Percentiles rank a stretch among this genome's conserved stretches.
These are phyloP conservation scores for Poecile atricapillus DNA, from an alignment of 2,113 vertebrate species.

Conservation along the genomic window DNA sequence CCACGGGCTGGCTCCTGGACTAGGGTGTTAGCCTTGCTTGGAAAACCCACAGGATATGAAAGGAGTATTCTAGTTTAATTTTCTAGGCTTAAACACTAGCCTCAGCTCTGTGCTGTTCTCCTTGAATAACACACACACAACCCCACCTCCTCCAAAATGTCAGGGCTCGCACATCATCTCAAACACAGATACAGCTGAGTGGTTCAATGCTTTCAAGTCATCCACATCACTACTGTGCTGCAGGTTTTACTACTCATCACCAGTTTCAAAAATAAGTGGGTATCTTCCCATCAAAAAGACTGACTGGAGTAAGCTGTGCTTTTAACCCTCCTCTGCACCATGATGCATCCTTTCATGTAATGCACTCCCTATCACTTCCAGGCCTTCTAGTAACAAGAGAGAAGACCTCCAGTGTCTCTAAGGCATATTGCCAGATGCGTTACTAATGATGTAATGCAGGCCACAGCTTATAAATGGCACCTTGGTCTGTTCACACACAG, in stretches of 20 bases:
- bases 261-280: not conserved
- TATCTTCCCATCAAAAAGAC: not conserved
- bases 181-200: not conserved
- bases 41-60: not conserved
- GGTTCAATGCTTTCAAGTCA: not conserved
- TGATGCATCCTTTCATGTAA: not conserved
- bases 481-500: not conserved
- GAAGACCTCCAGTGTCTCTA: not conserved
- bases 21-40: too few relatives aligned
- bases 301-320: not conserved
- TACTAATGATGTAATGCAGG: not conserved
- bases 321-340: not conserved
- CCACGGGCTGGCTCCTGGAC: too few relatives aligned
- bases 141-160: not conserved
- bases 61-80: not conserved
- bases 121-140: not conserved
- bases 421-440: not conserved
- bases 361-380: not conserved
- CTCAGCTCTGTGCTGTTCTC: not conserved
- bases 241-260: not conserved
- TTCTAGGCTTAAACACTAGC: not conserved
- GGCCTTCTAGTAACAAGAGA: not conserved
- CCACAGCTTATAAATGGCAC: not conserved
- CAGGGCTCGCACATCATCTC: accelerated
- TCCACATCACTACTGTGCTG: not conserved